These are phyloP conservation scores for Pangasianodon gigas DNA, from an alignment of 2,113 vertebrate genomes.

Conservation along the genomic window DNA sequence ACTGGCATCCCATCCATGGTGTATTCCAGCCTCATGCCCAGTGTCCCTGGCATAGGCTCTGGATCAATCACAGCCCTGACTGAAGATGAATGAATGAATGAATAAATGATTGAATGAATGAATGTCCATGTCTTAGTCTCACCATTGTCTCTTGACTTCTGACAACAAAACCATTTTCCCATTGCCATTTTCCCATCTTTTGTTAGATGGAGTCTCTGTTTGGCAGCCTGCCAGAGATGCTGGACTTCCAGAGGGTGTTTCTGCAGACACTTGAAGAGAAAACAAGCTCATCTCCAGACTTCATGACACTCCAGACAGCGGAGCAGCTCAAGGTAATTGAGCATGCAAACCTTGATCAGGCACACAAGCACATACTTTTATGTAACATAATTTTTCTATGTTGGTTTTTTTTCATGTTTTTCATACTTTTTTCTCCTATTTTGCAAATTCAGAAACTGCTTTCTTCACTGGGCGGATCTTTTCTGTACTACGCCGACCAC, in stretches of 20 bases:
- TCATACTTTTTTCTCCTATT: not conserved
- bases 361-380: not conserved
- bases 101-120: not conserved
- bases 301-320: conserved; percentile 77
- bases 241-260: conserved; percentile 88
- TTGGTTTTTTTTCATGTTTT: not conserved
- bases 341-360: not conserved
- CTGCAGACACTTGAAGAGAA: conserved; percentile 85
- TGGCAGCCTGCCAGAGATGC: conserved; percentile 86
- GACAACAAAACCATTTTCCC: too few species aligned
- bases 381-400: not conserved
- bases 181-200: not conserved
- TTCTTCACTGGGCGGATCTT: conserved; percentile 85
- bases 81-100: not conserved
- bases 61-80: not conserved
- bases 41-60: not conserved
- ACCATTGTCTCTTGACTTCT: not conserved
- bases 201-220: conserved; percentile 86
- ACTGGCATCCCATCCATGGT: not conserved
- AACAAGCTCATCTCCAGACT: conserved; percentile 80
- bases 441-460: conserved; percentile 78
- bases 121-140: not conserved
- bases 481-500: conserved; percentile 89
- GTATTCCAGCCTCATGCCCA: not conserved
- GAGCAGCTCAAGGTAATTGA: conserved; percentile 79